Evolutionary conservation across 1,140 invertebrate species (phyloP), one percentile per base, ranked within the genome.

Genomic region (Idris sp.): DNA sequence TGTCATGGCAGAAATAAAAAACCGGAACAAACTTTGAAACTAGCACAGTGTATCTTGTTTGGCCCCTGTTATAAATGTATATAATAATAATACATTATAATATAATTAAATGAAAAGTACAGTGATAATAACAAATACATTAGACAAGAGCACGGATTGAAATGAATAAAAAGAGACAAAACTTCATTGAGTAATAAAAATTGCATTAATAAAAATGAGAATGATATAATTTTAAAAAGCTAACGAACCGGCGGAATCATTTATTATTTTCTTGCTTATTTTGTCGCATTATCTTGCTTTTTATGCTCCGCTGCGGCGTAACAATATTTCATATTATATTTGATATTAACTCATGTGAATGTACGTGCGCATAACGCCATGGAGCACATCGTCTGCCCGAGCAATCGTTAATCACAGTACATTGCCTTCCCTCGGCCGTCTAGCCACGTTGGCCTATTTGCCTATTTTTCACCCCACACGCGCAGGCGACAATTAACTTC

Each of bases 361-460:
- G 49, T 74, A 67, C 71, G 48, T 56, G 54, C 54, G 62, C 62
- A 62, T 62, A 68, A 68, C 56, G 35, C 62, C 40, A 46, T 53
- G 46, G 54, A 73, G 68, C 68, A 61, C 58, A 73, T 38, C 61
- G 56, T 68, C 64, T 49, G 64, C 62, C 40, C 72, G 56, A 58
- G 33, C 62, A 58, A 68, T 64, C 64, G 58, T 69, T 69, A 64
- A 69, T 69, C 58, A 69, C 64, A 69, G 73, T 69, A 51, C 64
- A 65, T 75, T 75, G 64, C 64, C 72, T 69, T 68, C 64, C 58
- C 72, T 62, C 62, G 56, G 16, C 48, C 35, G 62, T 67, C 62
- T 67, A 67, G 54, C 62, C 71, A 36, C 41, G 41, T 25, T 74
- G 38, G 38, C 61, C 69, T 59, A 74, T 74, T 74, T 61, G 54